These are phyloP conservation scores for Mesocentrotus franciscanus DNA, from an alignment of 53 echinoderm and acorn worm species.

Conservation along the genomic window DNA sequence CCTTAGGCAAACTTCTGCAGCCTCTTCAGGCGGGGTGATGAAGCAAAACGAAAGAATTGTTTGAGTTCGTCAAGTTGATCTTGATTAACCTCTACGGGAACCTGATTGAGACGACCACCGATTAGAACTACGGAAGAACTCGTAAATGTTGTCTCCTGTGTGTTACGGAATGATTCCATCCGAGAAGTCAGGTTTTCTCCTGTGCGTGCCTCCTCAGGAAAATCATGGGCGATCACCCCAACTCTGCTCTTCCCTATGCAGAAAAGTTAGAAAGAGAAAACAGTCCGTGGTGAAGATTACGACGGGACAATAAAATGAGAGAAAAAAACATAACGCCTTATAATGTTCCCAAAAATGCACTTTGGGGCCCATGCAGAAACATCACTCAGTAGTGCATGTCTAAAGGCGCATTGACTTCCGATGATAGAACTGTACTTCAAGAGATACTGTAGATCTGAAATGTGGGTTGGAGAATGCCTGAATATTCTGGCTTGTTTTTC, in stretches of 20 bases:
- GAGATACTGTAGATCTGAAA: too few species aligned
- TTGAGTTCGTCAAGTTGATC: neutral
- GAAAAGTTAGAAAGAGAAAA: neutral
- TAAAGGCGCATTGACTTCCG: neutral
- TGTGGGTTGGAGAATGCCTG: too few species aligned
- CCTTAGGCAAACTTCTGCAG: too few species aligned
- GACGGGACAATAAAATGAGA: neutral
- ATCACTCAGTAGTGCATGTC: neutral
- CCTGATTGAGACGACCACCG: neutral
- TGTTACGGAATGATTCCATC: constrained; percentile 15
- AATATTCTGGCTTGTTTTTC: too few species aligned
- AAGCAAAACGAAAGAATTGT: neutral
- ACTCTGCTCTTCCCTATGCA: neutral
- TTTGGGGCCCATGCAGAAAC: neutral
- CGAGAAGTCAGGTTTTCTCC: neutral
- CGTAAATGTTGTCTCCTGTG: neutral
- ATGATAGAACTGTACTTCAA: neutral
- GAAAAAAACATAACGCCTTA: neutral
- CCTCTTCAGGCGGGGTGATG: neutral
- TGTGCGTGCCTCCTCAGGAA: neutral
- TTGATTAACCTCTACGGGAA: neutral
- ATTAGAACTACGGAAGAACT: neutral
- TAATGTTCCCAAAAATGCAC: too few species aligned
- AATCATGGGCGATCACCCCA: constrained; percentile 26
- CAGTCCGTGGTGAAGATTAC: neutral